Percentiles rank a stretch among this genome's conserved stretches.
Conservation (phyloP, 2,888 invertebrate species). For the Harpalus rubripes region DNA sequence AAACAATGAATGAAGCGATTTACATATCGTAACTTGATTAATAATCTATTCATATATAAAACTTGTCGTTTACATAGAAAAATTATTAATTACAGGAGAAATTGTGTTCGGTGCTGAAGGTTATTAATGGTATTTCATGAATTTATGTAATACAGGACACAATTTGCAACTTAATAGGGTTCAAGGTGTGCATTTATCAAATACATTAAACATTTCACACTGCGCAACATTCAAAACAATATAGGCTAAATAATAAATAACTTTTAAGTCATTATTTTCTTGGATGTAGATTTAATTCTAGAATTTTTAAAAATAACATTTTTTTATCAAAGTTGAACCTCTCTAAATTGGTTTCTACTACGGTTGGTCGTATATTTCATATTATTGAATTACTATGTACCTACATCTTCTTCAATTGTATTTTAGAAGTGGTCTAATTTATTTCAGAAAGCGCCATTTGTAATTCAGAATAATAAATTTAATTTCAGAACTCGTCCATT, state of each 20-base stretch:
- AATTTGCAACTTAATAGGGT: slow-evolving; percentile 3
- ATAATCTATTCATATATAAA: not conserved
- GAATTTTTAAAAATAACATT: too few relatives aligned
- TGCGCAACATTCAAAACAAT: not conserved
- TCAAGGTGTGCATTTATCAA: not conserved
- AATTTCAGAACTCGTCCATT: too few relatives aligned
- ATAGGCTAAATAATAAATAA: not conserved
- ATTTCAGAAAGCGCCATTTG: too few relatives aligned
- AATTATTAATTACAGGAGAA: not conserved
- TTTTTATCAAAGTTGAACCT: too few relatives aligned
- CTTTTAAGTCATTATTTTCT: too few relatives aligned
- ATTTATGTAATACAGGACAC: not conserved
- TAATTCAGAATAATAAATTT: too few relatives aligned
- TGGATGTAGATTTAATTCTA: too few relatives aligned
- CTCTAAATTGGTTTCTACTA: too few relatives aligned
- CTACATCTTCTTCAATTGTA: too few relatives aligned
- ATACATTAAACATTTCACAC: not conserved
- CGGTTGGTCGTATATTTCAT: too few relatives aligned
- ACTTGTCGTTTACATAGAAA: not conserved
- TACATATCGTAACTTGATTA: not conserved
- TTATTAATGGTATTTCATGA: not conserved
- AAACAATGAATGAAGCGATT: not conserved
- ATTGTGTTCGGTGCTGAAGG: not conserved
- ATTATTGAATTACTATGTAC: too few relatives aligned
- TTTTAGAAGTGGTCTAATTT: too few relatives aligned